Conservation (phyloP, 2,797 vertebrate genomes). For the Neopelma chrysocephalum region DNA sequence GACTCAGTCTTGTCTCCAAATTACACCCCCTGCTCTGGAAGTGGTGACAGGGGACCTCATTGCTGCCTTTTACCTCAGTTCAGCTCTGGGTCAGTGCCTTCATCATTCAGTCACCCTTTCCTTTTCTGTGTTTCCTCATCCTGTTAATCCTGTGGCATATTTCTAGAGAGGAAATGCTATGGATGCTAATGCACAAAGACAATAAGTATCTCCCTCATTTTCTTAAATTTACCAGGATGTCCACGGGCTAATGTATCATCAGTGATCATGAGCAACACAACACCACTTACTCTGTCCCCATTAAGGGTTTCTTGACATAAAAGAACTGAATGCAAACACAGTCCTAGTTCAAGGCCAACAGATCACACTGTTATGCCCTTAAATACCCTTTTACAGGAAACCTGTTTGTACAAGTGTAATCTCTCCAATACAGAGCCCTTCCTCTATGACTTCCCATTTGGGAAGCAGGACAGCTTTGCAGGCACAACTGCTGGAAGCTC, state of each 20-base stretch:
- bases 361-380: background rate
- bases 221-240: background rate
- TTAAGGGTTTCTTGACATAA: background rate
- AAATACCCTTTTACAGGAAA: background rate
- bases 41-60: rapidly evolving
- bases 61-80: background rate
- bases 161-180: background rate
- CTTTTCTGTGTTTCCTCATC: background rate
- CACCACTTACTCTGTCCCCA: background rate
- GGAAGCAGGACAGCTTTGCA: background rate
- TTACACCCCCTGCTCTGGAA: background rate
- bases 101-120: background rate
- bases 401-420: background rate
- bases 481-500: background rate
- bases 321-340: background rate
- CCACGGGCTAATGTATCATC: background rate
- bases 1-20: background rate
- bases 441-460: background rate
- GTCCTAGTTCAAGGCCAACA: background rate
- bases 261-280: background rate
- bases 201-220: background rate
- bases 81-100: background rate
- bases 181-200: background rate
- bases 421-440: background rate
- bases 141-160: background rate